A percentile compares a stretch with the other conserved stretches of the same genome.
These are phyloP conservation scores for Scaptomyza flava DNA, from an alignment of 2,888 invertebrate genomes.

Conservation along the genomic window DNA sequence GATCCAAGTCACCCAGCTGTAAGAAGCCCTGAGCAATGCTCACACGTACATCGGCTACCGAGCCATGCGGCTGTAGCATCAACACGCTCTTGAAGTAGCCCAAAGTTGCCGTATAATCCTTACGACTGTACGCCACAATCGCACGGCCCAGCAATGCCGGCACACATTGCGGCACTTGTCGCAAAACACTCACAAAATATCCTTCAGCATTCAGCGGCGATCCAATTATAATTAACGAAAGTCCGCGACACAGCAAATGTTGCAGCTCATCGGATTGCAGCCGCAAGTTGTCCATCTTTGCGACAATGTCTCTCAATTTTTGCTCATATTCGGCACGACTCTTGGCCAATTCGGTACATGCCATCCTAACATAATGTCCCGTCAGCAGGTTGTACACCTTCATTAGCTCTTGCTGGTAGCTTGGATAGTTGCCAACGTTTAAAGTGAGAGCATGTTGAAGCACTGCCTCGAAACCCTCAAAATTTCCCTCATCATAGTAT, in stretches of 20 bases:
- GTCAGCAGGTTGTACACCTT: conserved; percentile 23
- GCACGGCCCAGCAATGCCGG: conserved; percentile 48
- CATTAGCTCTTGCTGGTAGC: conserved; percentile 32
- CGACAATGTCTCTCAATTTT: conserved; percentile 25
- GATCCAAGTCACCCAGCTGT: conserved; percentile 23
- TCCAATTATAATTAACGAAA: conserved; percentile 27
- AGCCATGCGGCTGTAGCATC: conserved; percentile 18
- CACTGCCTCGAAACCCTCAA: conserved; percentile 21
- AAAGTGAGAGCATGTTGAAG: conserved; percentile 34
- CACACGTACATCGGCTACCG: conserved; percentile 41
- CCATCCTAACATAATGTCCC: conserved; percentile 16
- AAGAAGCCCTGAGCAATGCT: conserved; percentile 59
- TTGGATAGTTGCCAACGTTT: conserved; percentile 8
- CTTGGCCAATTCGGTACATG: conserved; percentile 24
- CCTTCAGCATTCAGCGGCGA: conserved; percentile 28
- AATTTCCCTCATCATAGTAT: conserved; percentile 13
- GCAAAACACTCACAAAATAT: conserved; percentile 26
- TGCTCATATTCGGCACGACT: conserved; percentile 6
- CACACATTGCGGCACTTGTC: conserved; percentile 4
- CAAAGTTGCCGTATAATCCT: conserved; percentile 37
- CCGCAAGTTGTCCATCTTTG: conserved; percentile 23
- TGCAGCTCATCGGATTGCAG: neutral
- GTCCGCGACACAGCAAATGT: conserved; percentile 36
- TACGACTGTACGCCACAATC: conserved; percentile 46
- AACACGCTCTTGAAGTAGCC: conserved; percentile 51